A percentile compares a stretch with the other conserved stretches of the same genome.
These are phyloP conservation scores for Gambusia affinis DNA, from an alignment of 2,113 vertebrate species.

Conservation along the genomic window DNA sequence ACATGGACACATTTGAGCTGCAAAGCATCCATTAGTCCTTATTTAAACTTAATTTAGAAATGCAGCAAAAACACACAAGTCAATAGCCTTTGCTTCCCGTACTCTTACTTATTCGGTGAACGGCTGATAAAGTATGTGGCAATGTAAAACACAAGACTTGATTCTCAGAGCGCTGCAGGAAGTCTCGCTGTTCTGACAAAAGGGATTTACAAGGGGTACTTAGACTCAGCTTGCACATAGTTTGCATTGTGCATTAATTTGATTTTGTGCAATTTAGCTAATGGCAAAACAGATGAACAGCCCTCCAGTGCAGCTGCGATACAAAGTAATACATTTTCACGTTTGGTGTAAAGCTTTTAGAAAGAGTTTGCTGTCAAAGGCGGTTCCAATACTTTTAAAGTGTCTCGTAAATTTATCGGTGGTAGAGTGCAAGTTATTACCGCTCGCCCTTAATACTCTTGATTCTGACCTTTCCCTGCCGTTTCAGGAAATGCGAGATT, in stretches of 20 bases:
- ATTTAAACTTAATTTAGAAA: background rate
- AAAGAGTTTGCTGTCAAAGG: background rate
- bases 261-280: conserved; percentile 9
- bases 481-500: conserved; percentile 2
- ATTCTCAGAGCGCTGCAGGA: background rate
- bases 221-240: background rate
- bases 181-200: background rate
- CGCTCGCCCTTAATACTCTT: background rate
- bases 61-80: background rate
- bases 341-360: background rate
- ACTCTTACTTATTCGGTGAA: background rate
- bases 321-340: background rate
- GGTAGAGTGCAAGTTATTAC: background rate
- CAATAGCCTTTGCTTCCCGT: background rate
- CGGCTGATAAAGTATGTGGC: background rate
- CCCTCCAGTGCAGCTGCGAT: background rate
- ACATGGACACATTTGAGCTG: background rate
- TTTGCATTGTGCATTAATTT: conserved; percentile 7
- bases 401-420: background rate
- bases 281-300: conserved; percentile 1
- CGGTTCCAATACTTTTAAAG: background rate
- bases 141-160: background rate
- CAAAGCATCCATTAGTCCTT: background rate
- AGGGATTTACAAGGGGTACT: background rate
- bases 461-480: background rate